A percentile compares a stretch with the other conserved stretches of the same genome.
Evolutionary conservation across 2,113 vertebrate species (phyloP).

Genomic region (Pedionomus torquatus): DNA sequence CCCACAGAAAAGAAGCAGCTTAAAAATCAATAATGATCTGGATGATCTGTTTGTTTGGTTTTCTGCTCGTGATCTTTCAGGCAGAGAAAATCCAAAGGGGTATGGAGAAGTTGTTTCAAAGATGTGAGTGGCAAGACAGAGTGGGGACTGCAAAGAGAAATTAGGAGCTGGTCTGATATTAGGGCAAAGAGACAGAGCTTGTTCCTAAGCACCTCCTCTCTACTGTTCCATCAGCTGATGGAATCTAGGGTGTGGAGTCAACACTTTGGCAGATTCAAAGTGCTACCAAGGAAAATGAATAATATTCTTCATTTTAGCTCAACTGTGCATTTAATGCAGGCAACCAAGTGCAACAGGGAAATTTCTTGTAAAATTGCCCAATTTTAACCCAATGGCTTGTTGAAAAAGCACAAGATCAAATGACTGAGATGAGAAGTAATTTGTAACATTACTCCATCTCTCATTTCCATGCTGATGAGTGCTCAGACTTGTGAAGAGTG

Average conservation of each 20-base stretch:
- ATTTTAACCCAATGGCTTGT: neutral
- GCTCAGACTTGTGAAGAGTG: neutral
- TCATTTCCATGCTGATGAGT: neutral
- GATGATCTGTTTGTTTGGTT: neutral
- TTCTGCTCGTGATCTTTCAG: neutral
- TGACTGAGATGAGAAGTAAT: neutral
- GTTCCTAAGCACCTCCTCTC: neutral
- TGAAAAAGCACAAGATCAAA: neutral
- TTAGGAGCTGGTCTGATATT: neutral
- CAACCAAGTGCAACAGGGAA: neutral
- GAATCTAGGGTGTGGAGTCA: neutral
- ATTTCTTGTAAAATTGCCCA: neutral
- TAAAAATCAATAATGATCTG: neutral
- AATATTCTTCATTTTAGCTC: neutral
- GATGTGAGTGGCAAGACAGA: neutral
- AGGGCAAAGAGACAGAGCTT: neutral
- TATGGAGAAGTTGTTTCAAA: neutral
- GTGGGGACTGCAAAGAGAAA: neutral
- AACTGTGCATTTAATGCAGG: neutral
- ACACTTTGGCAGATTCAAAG: neutral
- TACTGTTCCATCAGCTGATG: neutral
- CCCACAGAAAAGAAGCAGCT: neutral
- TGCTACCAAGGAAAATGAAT: neutral
- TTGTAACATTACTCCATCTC: neutral
- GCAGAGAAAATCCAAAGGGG: neutral